A percentile compares a stretch with the other conserved stretches of the same genome.
Evolutionary conservation across 2,888 invertebrate species (phyloP).

Genomic region (Synergus itoensis): DNA sequence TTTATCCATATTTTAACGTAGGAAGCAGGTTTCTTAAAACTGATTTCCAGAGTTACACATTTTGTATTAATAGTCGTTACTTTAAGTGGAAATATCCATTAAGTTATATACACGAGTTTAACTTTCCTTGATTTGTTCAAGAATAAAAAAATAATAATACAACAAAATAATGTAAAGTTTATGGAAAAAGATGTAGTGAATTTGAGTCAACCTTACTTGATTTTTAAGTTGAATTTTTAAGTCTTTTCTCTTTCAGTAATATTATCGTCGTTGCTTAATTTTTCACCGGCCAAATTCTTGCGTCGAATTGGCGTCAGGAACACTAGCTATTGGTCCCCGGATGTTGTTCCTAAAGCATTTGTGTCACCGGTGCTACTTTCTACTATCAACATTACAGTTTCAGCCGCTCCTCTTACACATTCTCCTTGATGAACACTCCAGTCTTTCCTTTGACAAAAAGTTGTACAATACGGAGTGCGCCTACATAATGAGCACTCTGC

Average conservation of each 20-base stretch:
- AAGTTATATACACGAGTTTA: background rate
- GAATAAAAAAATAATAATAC: background rate
- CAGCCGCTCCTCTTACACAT: constrained; percentile 86
- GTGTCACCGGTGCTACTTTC: constrained; percentile 81
- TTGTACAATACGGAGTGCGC: constrained; percentile 92
- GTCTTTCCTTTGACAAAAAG: constrained; percentile 94
- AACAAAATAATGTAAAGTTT: background rate
- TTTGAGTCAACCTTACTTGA: background rate
- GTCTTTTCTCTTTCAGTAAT: background rate
- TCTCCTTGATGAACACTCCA: constrained; percentile 93
- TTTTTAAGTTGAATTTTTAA: background rate
- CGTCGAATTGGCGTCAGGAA: constrained; percentile 67
- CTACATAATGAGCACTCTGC: constrained; percentile 93
- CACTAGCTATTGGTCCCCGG: constrained; percentile 74
- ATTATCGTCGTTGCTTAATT: constrained; percentile 1
- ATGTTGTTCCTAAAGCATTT: constrained; percentile 63
- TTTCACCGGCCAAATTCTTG: constrained; percentile 41
- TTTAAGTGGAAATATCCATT: background rate
- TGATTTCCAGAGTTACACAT: background rate
- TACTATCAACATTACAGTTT: constrained; percentile 92
- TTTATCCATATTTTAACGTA: background rate
- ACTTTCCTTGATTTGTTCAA: background rate
- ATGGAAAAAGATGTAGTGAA: background rate
- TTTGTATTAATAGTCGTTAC: background rate
- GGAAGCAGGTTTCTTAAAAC: background rate